Base-by-base conservation (phyloP, 2,888 invertebrate genomes). In the Spodoptera littoralis region DNA sequence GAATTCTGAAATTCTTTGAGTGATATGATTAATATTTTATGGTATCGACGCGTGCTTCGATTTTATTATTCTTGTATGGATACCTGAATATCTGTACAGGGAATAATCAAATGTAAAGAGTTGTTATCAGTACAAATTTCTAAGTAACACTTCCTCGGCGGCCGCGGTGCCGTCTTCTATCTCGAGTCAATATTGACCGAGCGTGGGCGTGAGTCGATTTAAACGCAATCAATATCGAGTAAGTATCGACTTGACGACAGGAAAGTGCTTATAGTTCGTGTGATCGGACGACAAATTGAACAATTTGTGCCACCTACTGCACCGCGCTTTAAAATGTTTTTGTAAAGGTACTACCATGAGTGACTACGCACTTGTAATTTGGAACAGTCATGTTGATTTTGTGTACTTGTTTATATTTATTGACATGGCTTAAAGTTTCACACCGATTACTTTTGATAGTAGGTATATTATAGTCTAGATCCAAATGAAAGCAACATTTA, bases 121-220 rank as follows among this genome's bases (percentile, higher is more conserved):
- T 78, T 89, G 84, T 89, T 91, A 92, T 91, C 90, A 81, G 84
- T 85, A 89, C 85, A 89, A 89, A 90, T 88, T 92, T 92, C 93
- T 88, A 71, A 90, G 92, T 92, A 93, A 88, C 83, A 90, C 90
- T 90, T 90, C 91, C 90, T 88, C 71, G 81, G 83, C 80, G 81
- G 45, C 56, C 81, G 77, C 81, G 80, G 78, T 82, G 83, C 82
- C 78, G 82, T 73, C 78, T 80, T 79, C 80, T 91, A 93, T 93
- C 92, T 90, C 80, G 65, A 72, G 81, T 91, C 84, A 94, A 94
- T 93, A 93, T 94, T 94, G 87, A 90, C 84, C 51, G 77, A 88
- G 90, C 91, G 94, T 94, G 91, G 94, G 93, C 83, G 90, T 82
- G 80, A 85, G 83, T 86, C 88, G 88, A 90, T 90, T 88, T 88